Percentiles rank a stretch among this genome's conserved stretches.
phyloP scores from a whole-genome alignment of 2,113 vertebrate genomes.

The Eurystomus gularis region DNA sequence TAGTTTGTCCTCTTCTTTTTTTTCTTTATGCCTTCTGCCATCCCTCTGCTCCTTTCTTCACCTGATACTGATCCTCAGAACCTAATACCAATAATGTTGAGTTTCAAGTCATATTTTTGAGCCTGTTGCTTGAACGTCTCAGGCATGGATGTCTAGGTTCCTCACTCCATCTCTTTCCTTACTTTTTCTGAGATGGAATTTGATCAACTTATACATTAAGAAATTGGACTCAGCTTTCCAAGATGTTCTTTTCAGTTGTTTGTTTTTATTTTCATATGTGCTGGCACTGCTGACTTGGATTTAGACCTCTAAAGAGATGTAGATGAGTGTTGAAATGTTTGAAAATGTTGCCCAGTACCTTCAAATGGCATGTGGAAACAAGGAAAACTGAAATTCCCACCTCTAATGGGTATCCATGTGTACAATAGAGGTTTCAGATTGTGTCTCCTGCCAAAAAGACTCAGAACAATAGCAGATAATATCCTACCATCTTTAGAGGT shows the following conservation, averaged over 20 bases:
- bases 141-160: neutral
- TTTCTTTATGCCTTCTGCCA: neutral
- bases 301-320: neutral
- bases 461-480: neutral
- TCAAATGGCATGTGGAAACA: neutral
- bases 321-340: neutral
- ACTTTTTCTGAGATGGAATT: neutral
- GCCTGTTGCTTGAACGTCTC: neutral
- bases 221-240: neutral
- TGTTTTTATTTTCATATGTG: neutral
- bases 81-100: neutral
- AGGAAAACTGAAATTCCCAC: neutral
- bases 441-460: neutral
- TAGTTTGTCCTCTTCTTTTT: neutral
- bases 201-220: neutral
- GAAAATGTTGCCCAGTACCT: neutral
- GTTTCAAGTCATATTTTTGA: neutral
- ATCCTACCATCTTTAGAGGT: neutral
- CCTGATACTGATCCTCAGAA: neutral
- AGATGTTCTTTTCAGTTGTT: neutral
- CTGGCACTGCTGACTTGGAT: neutral
- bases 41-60: neutral
- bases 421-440: neutral
- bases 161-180: neutral
- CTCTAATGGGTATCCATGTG: neutral